phyloP scores from a whole-genome alignment of 2,797 vertebrate species.

The Spatula versicolor region DNA sequence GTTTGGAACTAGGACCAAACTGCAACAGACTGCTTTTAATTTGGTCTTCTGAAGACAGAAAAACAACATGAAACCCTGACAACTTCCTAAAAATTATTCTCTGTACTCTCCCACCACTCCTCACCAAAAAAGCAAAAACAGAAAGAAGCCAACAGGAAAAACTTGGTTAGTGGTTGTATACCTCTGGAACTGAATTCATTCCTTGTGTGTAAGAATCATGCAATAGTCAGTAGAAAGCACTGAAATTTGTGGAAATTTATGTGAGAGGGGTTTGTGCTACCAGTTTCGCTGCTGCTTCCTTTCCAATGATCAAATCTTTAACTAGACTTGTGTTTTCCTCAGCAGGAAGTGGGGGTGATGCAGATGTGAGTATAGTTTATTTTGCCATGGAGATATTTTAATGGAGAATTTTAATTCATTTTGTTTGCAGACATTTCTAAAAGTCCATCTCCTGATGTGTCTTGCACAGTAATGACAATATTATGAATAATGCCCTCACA shows the following conservation, averaged over 20 bases:
- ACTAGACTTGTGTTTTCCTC: background rate
- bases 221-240: background rate
- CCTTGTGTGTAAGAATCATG: background rate
- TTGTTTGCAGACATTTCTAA: background rate
- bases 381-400: background rate
- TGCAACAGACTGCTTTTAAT: background rate
- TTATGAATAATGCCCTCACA: background rate
- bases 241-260: background rate
- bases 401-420: background rate
- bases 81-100: background rate
- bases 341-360: background rate
- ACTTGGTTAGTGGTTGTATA: background rate
- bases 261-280: background rate
- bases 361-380: background rate
- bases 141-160: background rate
- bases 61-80: background rate
- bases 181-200: background rate
- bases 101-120: accelerated
- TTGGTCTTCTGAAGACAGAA: background rate
- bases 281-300: background rate
- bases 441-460: background rate
- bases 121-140: background rate
- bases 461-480: background rate
- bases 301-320: background rate
- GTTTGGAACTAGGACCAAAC: background rate